A percentile compares a stretch with the other conserved stretches of the same genome.
phyloP scores from a whole-genome alignment of 2,888 invertebrate genomes.

The Synergus itoensis region DNA sequence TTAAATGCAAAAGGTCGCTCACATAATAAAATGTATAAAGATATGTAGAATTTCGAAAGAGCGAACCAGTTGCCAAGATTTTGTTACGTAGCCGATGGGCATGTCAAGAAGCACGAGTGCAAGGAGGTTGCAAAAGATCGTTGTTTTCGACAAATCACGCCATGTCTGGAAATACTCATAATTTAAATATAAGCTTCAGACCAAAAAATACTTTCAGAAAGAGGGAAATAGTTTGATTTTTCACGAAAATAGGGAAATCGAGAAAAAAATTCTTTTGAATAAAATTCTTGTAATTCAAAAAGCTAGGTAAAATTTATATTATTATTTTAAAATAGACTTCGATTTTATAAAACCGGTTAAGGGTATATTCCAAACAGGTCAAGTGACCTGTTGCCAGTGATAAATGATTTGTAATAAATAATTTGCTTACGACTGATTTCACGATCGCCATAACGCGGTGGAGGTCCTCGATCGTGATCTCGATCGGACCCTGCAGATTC shows the following conservation, averaged over 20 bases:
- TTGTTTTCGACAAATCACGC: background rate
- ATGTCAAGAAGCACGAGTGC: background rate
- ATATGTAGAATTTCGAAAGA: constrained; percentile 17
- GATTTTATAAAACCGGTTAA: too few species aligned
- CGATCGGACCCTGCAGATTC: constrained; percentile 74
- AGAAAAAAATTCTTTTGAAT: too few species aligned
- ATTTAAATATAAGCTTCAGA: too few species aligned
- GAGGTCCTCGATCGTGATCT: constrained; percentile 73
- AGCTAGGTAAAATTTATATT: too few species aligned
- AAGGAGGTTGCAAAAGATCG: background rate
- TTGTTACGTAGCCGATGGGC: constrained; percentile 1
- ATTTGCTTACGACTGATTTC: constrained; percentile 74
- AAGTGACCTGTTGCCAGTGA: background rate
- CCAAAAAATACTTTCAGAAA: too few species aligned
- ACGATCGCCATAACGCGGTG: constrained; percentile 74
- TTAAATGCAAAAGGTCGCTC: constrained; percentile 2
- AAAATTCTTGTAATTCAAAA: too few species aligned
- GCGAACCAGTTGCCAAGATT: constrained; percentile 20
- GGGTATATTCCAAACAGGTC: too few species aligned
- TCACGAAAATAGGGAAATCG: too few species aligned
- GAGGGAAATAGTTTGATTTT: too few species aligned
- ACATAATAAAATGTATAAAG: background rate
- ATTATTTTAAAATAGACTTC: too few species aligned
- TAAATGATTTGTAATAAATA: background rate
- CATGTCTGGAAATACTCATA: background rate